Evolutionary conservation across 1,140 invertebrate species (phyloP), one percentile per base, ranked within the genome.

Genomic region (Rhynchophorus ferrugineus): DNA sequence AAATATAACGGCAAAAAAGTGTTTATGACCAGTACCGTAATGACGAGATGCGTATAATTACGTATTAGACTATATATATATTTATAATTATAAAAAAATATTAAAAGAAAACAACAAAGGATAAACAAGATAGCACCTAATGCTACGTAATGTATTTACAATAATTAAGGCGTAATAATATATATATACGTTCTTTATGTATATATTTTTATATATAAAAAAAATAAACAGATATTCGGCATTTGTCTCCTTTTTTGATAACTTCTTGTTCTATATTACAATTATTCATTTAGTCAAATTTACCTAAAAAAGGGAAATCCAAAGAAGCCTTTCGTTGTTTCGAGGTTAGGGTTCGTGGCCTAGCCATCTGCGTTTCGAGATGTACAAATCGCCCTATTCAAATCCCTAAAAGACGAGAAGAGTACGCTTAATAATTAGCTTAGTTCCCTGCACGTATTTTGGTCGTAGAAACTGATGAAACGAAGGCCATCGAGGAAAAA

Each of bases 181-280:
- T 46, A 41, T 47, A 53, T 41, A 39, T 14, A 41, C 20, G 38
- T 20, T 19, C 5, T 14, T 19, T 38, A 38, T 38, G 5, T 38
- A 6, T 38, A 34, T 13, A 5, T 38, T 38, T 38, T 29, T 29
- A 29, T 29, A 5, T 5, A 29, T 11, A 6, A 5, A 29, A 29
- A 29, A 29, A 29, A 29, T 29, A 29, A 29, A 6, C 11, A 29
- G 11, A 6, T 29, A 29, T 11, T n/a, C n/a, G n/a, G n/a, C n/a
- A n/a, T n/a, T n/a, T n/a, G n/a, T n/a, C n/a, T n/a, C 17, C 33
- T 45, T 42, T 38, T 22, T 42, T 29, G 61, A 59, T 60, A 60
- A 58, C 55, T 36, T 58, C 43, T 60, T n/a, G n/a, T n/a, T n/a
- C n/a, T 65, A 66, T 66, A 60, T 63, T 64, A 66, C 64, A 66